Evolutionary conservation across 1,140 invertebrate species (phyloP).

Genomic region (Hypothenemus hampei): DNA sequence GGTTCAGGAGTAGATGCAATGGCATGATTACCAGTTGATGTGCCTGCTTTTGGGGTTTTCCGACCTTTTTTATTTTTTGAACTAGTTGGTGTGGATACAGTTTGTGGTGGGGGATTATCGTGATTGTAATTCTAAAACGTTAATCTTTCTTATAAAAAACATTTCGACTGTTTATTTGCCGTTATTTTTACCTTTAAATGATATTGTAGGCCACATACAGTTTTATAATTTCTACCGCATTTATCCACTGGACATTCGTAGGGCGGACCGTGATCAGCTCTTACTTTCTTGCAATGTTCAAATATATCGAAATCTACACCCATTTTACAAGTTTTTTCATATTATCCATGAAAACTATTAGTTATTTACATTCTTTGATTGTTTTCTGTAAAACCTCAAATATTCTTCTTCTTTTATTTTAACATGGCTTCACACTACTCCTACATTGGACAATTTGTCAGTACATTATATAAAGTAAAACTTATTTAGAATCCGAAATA

Average conservation of each 20-base stretch:
- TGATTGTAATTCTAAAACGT: constrained; percentile 66
- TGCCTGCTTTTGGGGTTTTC: constrained; percentile 3
- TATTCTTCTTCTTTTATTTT: no score
- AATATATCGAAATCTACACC: constrained; percentile 77
- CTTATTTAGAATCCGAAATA: no score
- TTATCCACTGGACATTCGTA: constrained; percentile 78
- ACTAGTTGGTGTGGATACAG: constrained; percentile 37
- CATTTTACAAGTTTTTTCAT: constrained; percentile 46
- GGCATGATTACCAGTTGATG: constrained; percentile 41
- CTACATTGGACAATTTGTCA: no score
- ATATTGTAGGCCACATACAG: constrained; percentile 77
- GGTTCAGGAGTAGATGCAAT: constrained; percentile 54
- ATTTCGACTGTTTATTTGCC: no score
- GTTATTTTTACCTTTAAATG: constrained; percentile 57
- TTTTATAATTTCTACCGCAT: constrained; percentile 82
- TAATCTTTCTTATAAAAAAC: constrained; percentile 60
- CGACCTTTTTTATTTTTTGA: constrained; percentile 52
- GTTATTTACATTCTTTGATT: no score
- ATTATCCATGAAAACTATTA: no score
- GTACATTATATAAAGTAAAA: no score
- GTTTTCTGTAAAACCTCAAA: no score
- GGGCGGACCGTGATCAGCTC: constrained; percentile 71
- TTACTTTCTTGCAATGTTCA: constrained; percentile 76
- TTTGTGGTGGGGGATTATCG: constrained; percentile 54
- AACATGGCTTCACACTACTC: no score